Base-by-base conservation (phyloP, 92 coral and sea anemone species). In the Actinostola sp. region DNA sequence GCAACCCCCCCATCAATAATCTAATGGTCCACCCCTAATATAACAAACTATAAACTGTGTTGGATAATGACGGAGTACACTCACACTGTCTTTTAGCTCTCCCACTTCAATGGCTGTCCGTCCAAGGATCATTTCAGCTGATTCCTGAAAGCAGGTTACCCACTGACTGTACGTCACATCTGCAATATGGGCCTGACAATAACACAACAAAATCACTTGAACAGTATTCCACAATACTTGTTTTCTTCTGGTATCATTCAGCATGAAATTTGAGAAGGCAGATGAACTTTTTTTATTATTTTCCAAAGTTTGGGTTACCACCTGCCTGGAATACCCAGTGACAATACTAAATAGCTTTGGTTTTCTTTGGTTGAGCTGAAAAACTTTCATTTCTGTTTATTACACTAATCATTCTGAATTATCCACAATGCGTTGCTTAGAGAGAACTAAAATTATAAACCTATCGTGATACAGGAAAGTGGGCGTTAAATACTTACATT, bases 111-210 rank as follows among this genome's bases (percentile, higher is more conserved):
- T 81, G 20, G 98, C 97, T 29, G 59, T 73, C 30, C 59, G 82
- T 1, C 83, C 89, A 1, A 93, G 83, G 13, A 93, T 58, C 16
- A 72, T 72, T 57, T 93, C 97, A 9, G 97, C 98, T 15, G 95
- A 67, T 42, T 94, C 98, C 63, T 94, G 98, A 79, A 94, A 94
- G 70, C 95, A 91, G 1, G 98, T 94, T 42, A 91, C 77, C 98
- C 98, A 94, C 58, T 94, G 98, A 45, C 83, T 87, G 19, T 88
- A 89, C 1, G 97, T 54, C 39, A 88, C 84, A 77, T 94, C 98
- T 0, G 98, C 92, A 29, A 88, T 53, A 57, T 92, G 90, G 36
- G 89, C 78, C 98, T 94, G 73, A 32, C 16, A 68, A 65, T 36
- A 7, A 19, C 13, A 8, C 19, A n/a, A 48, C 44, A 34, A 53